Base-by-base conservation (phyloP, 2,888 invertebrate species). In the Hirtodrosophila histrioides region DNA sequence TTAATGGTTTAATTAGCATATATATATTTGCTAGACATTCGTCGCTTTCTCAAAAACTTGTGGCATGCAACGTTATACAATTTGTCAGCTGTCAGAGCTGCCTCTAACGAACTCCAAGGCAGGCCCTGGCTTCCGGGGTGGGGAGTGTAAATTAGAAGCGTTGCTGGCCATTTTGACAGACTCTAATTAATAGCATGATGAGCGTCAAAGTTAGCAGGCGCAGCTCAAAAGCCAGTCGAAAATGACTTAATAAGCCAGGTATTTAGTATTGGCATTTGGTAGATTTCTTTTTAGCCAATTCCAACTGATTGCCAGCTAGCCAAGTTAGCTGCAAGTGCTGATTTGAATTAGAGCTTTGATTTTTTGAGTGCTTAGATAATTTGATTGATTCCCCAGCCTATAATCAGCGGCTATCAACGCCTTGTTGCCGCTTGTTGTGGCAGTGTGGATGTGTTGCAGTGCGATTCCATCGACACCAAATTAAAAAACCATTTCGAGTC, bases 1-100 rank as follows among this genome's bases (percentile, higher is more conserved):
- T 78, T 76, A 86, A 87, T 78, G 86, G 67, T 88, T 88, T 83
- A 85, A 88, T 88, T 88, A 88, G 85, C 88, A 88, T 86, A 57
- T 56, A 45, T 31, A n/a, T n/a, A n/a, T n/a, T n/a, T 36, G 27
- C 29, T 44, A 31, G 17, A 50, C 71, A 71, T 27, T 27, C 27
- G 11, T 35, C 49, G 62, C 62, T 58, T 67, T 54, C 54, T 43
- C 48, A 53, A 40, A 50, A 24, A 50, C 44, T 63, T 64, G 74
- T 65, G 69, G 74, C 74, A 74, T 72, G 62, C 61, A 56, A 57
- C 57, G 48, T 68, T 66, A 55, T 72, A 31, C 84, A 84, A 88
- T 88, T 88, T 88, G 86, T 88, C 88, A 88, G 86, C 88, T 88
- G 88, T 88, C 88, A 88, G 67, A 57, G 50, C 56, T 36, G 55